Conservation (phyloP, 1,140 invertebrate genomes). For the Amyelois transitella region DNA sequence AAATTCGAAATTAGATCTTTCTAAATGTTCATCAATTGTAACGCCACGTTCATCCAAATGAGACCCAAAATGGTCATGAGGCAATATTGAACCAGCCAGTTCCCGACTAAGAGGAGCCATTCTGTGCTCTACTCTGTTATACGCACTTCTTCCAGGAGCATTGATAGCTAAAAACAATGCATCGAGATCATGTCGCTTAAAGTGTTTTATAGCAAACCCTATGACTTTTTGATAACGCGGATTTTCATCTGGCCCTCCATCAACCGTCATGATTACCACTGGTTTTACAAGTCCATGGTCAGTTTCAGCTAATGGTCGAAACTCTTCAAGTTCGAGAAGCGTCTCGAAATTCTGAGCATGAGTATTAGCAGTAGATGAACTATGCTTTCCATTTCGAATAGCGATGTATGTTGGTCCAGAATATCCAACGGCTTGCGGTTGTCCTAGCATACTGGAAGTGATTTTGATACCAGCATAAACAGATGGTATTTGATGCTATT, state of each 20-base stretch:
- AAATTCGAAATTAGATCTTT: conserved; percentile 32
- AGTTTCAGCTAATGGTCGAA: conserved; percentile 21
- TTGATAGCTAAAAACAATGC: conserved; percentile 22
- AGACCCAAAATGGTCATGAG: conserved; percentile 47
- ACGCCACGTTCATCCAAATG: conserved; percentile 47
- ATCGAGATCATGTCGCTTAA: conserved; percentile 28
- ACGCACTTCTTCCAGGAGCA: conserved; percentile 22
- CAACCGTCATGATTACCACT: conserved; percentile 19
- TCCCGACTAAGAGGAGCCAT: conserved; percentile 38
- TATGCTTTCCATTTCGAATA: conserved; percentile 42
- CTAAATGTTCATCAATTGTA: conserved; percentile 45
- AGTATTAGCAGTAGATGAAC: conserved; percentile 27
- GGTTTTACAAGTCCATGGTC: conserved; percentile 19
- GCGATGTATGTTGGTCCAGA: conserved; percentile 54
- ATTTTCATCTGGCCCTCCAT: conserved; percentile 31
- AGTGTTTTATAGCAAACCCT: conserved; percentile 27
- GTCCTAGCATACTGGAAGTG: conserved; percentile 24
- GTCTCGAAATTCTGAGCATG: conserved; percentile 26
- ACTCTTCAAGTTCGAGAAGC: conserved; percentile 24
- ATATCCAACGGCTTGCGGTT: conserved; percentile 42
- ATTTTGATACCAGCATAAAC: conserved; percentile 45
- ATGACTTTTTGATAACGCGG: conserved; percentile 33
- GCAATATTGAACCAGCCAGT: conserved; percentile 26
- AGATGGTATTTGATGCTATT: conserved; percentile 46
- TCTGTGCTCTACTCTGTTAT: conserved; percentile 18